Evolutionary conservation across 2,797 vertebrate species (phyloP).

Genomic region (Zenarchopterus dispar): DNA sequence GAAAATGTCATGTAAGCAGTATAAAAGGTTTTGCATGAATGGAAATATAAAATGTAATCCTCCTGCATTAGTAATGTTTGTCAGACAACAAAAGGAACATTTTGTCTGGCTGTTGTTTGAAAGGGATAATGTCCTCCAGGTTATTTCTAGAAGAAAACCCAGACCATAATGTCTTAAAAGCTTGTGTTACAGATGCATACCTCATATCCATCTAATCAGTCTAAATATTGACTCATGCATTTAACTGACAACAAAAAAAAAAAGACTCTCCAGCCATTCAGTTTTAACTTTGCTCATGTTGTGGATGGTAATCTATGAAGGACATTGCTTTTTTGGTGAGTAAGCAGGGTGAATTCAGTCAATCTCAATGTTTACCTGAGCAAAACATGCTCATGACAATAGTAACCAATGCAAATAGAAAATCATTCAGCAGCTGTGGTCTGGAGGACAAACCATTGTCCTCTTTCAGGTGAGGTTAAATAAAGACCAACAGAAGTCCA

Average conservation of each 20-base stretch:
- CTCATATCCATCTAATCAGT: constrained; percentile 9
- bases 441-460: background rate
- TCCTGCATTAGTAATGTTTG: constrained; percentile 12
- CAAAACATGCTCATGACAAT: background rate
- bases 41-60: constrained; percentile 37
- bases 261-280: background rate
- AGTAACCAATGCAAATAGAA: background rate
- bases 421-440: background rate
- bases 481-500: background rate
- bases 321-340: background rate
- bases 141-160: constrained; percentile 7
- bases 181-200: constrained; percentile 1
- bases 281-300: constrained; percentile 3
- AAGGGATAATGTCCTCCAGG: constrained; percentile 5
- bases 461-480: background rate
- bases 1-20: constrained; percentile 18
- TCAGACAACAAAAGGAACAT: constrained; percentile 27
- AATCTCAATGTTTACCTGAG: background rate
- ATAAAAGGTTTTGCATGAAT: constrained; percentile 25
- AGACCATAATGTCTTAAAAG: constrained; percentile 15
- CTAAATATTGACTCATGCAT: constrained; percentile 53
- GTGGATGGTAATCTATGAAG: background rate
- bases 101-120: constrained; percentile 19
- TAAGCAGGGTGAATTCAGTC: background rate
- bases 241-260: constrained; percentile 6